phyloP scores from a whole-genome alignment of 2,888 invertebrate species.

The Liodrosophila aerea region DNA sequence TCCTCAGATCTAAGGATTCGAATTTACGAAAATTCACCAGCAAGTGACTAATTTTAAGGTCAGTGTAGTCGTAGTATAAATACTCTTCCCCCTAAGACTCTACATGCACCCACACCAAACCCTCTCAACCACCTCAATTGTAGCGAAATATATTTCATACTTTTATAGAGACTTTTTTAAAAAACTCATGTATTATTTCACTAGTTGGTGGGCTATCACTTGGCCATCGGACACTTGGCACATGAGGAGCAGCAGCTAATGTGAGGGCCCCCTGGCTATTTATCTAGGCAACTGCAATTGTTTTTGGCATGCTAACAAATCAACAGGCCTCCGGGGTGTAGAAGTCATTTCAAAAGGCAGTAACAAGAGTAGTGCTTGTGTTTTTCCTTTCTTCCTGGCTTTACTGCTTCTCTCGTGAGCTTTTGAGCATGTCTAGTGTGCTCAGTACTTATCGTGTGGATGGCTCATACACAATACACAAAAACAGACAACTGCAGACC shows the following conservation, averaged over 20 bases:
- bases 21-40: no score
- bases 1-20: no score
- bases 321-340: constrained; percentile 61
- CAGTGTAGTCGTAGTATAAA: no score
- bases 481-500: constrained; percentile 15
- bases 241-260: constrained; percentile 24
- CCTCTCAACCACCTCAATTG: no score
- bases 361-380: constrained; percentile 39
- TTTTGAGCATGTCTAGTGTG: constrained; percentile 14
- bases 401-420: constrained; percentile 10
- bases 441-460: constrained; percentile 21
- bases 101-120: no score
- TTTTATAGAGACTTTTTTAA: no score
- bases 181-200: constrained; percentile 36
- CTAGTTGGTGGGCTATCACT: constrained; percentile 5
- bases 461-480: constrained; percentile 11
- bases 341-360: constrained; percentile 49
- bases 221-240: constrained; percentile 20
- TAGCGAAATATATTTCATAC: no score
- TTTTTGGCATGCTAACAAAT: constrained; percentile 61
- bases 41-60: no score
- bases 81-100: no score
- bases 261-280: constrained; percentile 48
- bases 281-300: constrained; percentile 64
- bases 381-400: background rate